These are phyloP conservation scores for chimpanzee (Pan troglodytes) DNA, from an alignment of 2,113 vertebrate genomes.

Conservation along the genomic window DNA sequence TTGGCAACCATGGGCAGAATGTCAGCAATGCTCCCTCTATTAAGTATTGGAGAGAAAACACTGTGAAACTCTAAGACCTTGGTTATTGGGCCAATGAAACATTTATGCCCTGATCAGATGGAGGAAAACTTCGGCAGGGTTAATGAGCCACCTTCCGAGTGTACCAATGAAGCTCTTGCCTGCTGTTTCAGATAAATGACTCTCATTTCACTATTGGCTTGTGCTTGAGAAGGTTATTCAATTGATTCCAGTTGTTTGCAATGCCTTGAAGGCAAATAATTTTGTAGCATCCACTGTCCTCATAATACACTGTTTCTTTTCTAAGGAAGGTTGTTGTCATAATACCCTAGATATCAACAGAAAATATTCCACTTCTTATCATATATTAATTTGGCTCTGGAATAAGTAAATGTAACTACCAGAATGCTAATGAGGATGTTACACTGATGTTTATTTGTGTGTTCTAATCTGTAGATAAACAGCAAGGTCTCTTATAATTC, in stretches of 20 bases:
- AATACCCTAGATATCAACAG: constrained; percentile 61
- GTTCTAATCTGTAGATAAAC: background rate
- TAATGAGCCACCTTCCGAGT: background rate
- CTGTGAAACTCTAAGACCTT: too few relatives aligned
- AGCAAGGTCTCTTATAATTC: constrained; percentile 22
- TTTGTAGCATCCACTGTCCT: constrained; percentile 46
- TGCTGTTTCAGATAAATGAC: constrained; percentile 77
- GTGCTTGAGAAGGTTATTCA: constrained; percentile 72
- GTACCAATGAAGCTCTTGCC: background rate
- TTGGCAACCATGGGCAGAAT: constrained; percentile 44
- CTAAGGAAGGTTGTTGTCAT: constrained; percentile 35
- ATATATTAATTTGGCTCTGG: constrained; percentile 44
- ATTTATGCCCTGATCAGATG: background rate
- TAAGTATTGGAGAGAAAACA: too few relatives aligned
- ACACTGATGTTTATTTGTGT: background rate
- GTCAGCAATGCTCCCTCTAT: too few relatives aligned
- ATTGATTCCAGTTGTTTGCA: constrained; percentile 73
- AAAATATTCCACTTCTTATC: constrained; percentile 59
- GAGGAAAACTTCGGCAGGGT: constrained; percentile 46
- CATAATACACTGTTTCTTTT: constrained; percentile 53
- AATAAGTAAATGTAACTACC: constrained; percentile 52
- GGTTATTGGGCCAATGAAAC: too few relatives aligned
- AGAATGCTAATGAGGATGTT: background rate
- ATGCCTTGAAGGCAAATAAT: constrained; percentile 74
- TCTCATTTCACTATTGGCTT: constrained; percentile 82